These are phyloP conservation scores for Maconellicoccus hirsutus DNA, from an alignment of 1,140 invertebrate species.

Conservation along the genomic window DNA sequence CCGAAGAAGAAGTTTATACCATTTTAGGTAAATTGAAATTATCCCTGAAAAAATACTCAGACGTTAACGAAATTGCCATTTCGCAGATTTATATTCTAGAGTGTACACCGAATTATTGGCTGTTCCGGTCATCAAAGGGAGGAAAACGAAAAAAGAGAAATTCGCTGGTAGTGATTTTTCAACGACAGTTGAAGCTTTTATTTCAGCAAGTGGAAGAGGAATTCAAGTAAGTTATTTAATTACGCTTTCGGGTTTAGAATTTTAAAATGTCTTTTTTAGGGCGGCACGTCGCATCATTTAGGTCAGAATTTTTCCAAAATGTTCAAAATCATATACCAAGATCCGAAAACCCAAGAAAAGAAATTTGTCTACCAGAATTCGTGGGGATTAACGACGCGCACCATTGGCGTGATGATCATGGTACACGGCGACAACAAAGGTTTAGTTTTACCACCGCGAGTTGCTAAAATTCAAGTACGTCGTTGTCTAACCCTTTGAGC, in stretches of 20 bases:
- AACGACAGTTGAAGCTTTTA: constrained; percentile 91
- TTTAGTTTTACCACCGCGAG: constrained; percentile 84
- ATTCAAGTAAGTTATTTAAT: constrained; percentile 52
- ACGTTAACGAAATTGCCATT: constrained; percentile 26
- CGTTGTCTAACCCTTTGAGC: constrained; percentile 23
- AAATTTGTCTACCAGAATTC: constrained; percentile 93
- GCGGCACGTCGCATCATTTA: constrained; percentile 93
- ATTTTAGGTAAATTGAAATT: constrained; percentile 64
- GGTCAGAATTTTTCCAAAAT: constrained; percentile 99
- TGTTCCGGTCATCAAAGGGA: constrained; percentile 86
- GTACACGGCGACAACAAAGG: constrained; percentile 96
- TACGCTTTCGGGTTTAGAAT: background rate
- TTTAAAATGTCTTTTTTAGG: constrained; percentile 36
- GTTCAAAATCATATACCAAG: constrained; percentile 94
- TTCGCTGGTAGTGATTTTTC: constrained; percentile 98
- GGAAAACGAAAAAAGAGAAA: constrained; percentile 98
- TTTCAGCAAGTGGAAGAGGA: constrained; percentile 85
- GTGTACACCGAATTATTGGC: constrained; percentile 90
- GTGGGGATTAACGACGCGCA: constrained; percentile 95
- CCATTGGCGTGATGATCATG: constrained; percentile 91
- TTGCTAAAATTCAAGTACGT: constrained; percentile 61
- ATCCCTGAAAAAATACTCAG: too few relatives aligned
- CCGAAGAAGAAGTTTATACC: constrained; percentile 71
- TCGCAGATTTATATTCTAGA: constrained; percentile 67
- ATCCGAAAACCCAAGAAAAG: constrained; percentile 81